phyloP scores from a whole-genome alignment of 2,113 vertebrate genomes.

The Herpetotheres cachinnans region DNA sequence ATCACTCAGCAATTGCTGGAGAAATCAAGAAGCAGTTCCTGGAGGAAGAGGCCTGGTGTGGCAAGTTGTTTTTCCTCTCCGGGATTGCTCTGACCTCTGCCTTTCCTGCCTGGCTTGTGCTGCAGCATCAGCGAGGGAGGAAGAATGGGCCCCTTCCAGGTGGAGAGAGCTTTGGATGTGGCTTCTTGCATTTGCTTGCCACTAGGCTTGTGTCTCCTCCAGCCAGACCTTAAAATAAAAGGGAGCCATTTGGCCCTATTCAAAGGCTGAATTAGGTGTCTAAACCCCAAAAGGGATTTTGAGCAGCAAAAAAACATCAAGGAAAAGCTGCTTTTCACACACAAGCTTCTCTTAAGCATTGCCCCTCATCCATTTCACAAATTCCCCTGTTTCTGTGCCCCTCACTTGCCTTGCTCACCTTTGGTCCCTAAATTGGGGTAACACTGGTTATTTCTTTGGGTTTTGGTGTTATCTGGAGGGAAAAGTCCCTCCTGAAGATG shows the following conservation, averaged over 20 bases:
- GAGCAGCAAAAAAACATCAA: neutral
- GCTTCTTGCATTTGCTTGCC: neutral
- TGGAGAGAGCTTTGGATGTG: neutral
- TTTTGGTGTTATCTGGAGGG: neutral
- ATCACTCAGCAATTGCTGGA: neutral
- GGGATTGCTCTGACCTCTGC: neutral
- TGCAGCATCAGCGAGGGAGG: neutral
- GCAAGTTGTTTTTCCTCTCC: neutral
- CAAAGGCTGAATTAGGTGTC: neutral
- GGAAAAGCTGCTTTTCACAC: neutral
- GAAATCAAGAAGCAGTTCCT: neutral
- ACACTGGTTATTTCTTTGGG: neutral
- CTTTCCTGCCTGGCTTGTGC: neutral
- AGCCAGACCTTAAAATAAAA: neutral
- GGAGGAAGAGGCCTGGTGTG: neutral
- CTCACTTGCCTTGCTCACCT: neutral
- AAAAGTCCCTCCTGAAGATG: neutral
- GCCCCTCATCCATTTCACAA: neutral
- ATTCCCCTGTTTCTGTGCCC: neutral
- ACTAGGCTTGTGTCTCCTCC: neutral
- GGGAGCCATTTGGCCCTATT: fast-evolving
- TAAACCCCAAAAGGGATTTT: neutral
- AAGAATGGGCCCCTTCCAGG: neutral
- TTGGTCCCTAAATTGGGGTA: neutral
- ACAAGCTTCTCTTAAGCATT: neutral